These are phyloP conservation scores for Diceros bicornis DNA, from an alignment of 2,797 vertebrate species.

Conservation along the genomic window DNA sequence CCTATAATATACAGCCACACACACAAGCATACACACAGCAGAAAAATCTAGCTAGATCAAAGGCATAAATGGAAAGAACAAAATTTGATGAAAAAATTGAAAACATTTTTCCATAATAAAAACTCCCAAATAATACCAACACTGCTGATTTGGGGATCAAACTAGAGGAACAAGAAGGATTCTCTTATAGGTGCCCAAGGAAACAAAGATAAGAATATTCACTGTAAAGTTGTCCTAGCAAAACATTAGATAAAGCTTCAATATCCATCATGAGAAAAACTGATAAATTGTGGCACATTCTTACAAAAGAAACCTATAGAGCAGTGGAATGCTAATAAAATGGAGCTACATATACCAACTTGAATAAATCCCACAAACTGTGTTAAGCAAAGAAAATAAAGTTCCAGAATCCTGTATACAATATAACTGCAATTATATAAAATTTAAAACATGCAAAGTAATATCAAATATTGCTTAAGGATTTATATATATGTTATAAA, in stretches of 20 bases:
- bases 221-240: not conserved
- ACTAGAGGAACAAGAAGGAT: not conserved
- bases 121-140: not conserved
- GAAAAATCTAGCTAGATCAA: not conserved
- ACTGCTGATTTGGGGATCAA: not conserved
- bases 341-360: not conserved
- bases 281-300: not conserved
- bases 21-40: not conserved
- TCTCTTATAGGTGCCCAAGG: not conserved
- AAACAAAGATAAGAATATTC: not conserved
- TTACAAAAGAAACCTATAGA: not conserved
- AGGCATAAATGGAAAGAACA: not conserved
- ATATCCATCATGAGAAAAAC: not conserved
- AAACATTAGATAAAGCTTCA: not conserved
- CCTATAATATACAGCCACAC: not conserved
- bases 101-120: not conserved
- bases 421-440: not conserved
- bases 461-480: not conserved
- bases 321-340: not conserved
- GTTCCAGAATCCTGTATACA: not conserved
- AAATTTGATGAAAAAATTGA: not conserved
- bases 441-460: constrained; percentile 23
- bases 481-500: not conserved
- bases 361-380: not conserved
- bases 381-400: constrained; percentile 11